Percentiles rank a stretch among this genome's conserved stretches.
Evolutionary conservation across 2,797 vertebrate species (phyloP).

Genomic region (Sternotherus odoratus): DNA sequence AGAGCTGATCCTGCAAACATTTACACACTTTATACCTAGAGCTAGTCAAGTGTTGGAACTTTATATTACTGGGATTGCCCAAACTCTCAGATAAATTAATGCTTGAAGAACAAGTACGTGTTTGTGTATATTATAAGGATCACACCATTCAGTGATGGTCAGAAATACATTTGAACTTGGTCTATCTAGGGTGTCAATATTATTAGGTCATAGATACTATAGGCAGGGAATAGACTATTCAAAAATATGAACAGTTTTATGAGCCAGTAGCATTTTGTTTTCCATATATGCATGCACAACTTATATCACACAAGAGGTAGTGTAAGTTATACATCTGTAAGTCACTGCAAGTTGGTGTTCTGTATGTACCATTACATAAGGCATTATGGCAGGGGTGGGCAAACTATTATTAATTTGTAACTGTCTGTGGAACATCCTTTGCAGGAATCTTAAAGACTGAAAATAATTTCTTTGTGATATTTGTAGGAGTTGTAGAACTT

Average conservation of each 20-base stretch:
- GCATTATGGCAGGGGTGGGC: too few species aligned
- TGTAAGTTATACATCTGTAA: neutral
- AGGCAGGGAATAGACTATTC: neutral
- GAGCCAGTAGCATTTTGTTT: neutral
- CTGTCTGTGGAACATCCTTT: neutral
- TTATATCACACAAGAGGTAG: neutral
- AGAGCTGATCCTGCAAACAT: neutral
- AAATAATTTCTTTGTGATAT: neutral
- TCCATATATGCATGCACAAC: neutral
- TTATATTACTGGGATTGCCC: neutral
- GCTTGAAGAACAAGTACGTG: neutral
- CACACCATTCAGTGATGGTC: neutral
- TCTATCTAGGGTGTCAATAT: neutral
- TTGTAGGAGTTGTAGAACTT: neutral
- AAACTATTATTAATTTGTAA: neutral
- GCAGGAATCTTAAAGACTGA: neutral
- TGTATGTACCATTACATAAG: neutral
- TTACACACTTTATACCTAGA: neutral
- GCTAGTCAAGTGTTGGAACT: neutral
- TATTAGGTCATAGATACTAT: neutral
- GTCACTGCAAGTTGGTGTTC: neutral
- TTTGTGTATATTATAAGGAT: neutral
- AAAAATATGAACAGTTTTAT: neutral
- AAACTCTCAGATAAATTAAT: neutral
- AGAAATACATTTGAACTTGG: neutral